Conservation (phyloP, 2,113 vertebrate genomes). For the Isichthys henryi region DNA sequence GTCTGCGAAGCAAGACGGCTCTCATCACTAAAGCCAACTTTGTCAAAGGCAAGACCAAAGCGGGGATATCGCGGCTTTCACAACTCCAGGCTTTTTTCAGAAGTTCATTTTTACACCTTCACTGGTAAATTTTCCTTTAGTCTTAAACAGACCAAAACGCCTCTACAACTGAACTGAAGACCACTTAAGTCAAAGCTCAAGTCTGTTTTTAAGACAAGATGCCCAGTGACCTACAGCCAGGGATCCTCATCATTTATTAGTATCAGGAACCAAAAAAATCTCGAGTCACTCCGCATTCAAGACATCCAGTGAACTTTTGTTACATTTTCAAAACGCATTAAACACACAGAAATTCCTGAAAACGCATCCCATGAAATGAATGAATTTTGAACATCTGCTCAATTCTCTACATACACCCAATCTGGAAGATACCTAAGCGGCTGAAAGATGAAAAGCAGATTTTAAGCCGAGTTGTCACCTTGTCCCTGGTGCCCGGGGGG, state of each 20-base stretch:
- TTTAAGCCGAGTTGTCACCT: conserved; percentile 50
- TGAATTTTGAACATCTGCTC: not conserved
- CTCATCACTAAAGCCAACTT: not conserved
- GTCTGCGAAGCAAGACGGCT: conserved; percentile 57
- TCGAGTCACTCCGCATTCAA: not conserved
- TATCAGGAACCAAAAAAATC: not conserved
- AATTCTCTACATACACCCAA: not conserved
- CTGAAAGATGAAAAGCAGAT: not conserved
- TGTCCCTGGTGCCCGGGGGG: conserved; percentile 66
- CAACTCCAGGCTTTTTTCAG: not conserved
- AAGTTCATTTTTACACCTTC: not conserved
- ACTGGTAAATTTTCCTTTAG: not conserved
- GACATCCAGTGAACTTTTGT: not conserved
- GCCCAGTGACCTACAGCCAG: not conserved
- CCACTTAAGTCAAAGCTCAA: not conserved
- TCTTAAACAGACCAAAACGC: not conserved
- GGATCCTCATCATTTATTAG: not conserved
- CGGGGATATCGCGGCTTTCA: not conserved
- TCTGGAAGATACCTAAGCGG: not conserved
- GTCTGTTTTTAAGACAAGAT: not conserved
- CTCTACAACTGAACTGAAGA: not conserved
- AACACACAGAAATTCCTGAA: not conserved
- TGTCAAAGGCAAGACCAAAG: not conserved
- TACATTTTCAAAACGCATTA: not conserved
- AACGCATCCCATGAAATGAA: not conserved